Percentiles rank a stretch among this genome's conserved stretches.
Conservation (phyloP, 2,888 invertebrate species). For the Selenia dentaria region DNA sequence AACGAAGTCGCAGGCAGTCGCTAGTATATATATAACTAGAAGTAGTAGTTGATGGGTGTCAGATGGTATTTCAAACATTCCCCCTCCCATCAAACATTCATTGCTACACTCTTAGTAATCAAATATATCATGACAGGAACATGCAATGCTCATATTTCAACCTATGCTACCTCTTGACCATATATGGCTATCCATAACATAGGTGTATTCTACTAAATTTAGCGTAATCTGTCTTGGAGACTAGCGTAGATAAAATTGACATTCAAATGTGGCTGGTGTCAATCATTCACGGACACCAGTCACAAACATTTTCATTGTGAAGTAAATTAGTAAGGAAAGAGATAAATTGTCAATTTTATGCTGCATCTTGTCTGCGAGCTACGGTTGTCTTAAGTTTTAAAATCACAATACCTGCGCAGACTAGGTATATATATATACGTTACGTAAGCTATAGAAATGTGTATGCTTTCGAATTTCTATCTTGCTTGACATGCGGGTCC, state of each 20-base stretch:
- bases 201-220: conserved; percentile 2
- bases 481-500: no score
- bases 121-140: no score
- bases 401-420: no score
- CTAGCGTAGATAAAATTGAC: conserved; percentile 9
- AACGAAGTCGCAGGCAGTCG: no score
- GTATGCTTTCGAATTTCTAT: no score
- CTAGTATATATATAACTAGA: no score
- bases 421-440: not conserved
- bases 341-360: conserved; percentile 16
- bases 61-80: no score
- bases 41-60: no score
- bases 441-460: no score
- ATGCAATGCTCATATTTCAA: not conserved
- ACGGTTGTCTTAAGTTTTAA: conserved; percentile 10
- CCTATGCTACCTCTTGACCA: conserved; percentile 15
- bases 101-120: no score
- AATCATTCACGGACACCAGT: conserved; percentile 3
- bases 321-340: not conserved
- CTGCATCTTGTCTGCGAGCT: conserved; percentile 5
- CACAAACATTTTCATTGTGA: conserved; percentile 6
- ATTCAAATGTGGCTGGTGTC: conserved; percentile 5
- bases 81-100: no score
- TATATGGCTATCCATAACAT: not conserved
- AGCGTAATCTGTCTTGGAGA: conserved; percentile 3